These are phyloP conservation scores for Cheilosia vernalis DNA, from an alignment of 2,888 invertebrate genomes.

Conservation along the genomic window DNA sequence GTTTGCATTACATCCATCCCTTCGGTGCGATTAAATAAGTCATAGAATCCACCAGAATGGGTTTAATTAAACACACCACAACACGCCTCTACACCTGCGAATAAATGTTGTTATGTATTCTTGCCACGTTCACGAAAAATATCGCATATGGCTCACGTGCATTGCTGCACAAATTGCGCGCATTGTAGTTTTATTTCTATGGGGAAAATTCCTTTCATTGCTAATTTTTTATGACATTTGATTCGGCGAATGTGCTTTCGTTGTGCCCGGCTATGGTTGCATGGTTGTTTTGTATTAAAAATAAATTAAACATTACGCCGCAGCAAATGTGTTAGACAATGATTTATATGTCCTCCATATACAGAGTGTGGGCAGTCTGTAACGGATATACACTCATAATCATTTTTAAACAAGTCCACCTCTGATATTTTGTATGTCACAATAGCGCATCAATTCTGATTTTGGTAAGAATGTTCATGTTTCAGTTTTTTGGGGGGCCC, in stretches of 20 bases:
- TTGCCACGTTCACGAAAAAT: constrained; percentile 45
- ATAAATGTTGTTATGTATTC: constrained; percentile 52
- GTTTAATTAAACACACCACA: constrained; percentile 19
- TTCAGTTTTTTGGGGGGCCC: no score
- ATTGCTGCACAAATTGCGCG: constrained; percentile 24
- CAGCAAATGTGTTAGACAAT: constrained; percentile 9
- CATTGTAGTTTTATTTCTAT: neutral
- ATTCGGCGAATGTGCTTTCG: constrained; percentile 2
- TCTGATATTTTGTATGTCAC: no score
- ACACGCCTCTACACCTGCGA: constrained; percentile 16
- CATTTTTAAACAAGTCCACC: no score
- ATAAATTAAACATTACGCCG: neutral
- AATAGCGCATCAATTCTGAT: no score
- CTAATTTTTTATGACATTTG: constrained; percentile 5
- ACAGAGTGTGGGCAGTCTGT: no score
- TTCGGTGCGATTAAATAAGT: constrained; percentile 16
- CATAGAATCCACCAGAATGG: constrained; percentile 1
- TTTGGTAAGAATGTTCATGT: no score
- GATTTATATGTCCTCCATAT: no score
- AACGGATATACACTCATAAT: no score
- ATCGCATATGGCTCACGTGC: constrained; percentile 14
- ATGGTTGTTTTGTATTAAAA: neutral
- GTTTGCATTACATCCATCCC: neutral
- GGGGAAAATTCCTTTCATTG: neutral
- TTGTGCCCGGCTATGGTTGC: neutral